Evolutionary conservation across 2,888 invertebrate species (phyloP).

Genomic region (Cephus runcator): DNA sequence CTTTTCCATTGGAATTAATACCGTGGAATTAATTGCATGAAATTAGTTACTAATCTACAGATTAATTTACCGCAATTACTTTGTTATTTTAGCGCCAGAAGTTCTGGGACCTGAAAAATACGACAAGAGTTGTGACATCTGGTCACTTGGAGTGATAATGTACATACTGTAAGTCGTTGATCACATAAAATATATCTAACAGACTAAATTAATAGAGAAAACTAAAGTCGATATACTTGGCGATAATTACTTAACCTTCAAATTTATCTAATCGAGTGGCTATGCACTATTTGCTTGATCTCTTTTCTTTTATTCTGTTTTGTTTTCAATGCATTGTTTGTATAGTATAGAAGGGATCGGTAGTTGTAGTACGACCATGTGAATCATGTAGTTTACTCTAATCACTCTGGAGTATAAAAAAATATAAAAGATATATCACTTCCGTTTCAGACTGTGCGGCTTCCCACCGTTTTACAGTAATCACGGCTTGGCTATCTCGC

Average conservation of each 20-base stretch:
- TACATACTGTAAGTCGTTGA: conserved; percentile 85
- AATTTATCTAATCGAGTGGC: conserved; percentile 1
- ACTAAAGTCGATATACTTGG: background rate
- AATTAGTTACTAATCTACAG: background rate
- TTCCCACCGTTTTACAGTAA: conserved; percentile 99
- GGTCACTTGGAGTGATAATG: conserved; percentile 99
- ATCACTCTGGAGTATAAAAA: background rate
- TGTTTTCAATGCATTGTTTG: background rate
- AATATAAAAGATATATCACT: background rate
- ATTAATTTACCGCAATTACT: background rate
- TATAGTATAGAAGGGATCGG: background rate
- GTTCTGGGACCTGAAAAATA: conserved; percentile 97
- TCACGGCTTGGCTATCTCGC: conserved; percentile 96
- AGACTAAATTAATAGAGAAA: background rate
- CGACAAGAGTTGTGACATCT: conserved; percentile 99
- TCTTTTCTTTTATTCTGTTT: background rate
- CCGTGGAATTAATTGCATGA: background rate
- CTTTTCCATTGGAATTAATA: background rate
- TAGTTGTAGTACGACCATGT: background rate
- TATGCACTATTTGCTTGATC: background rate
- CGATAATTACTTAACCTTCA: background rate
- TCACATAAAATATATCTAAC: background rate
- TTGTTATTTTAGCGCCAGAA: conserved; percentile 73
- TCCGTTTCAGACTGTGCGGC: conserved; percentile 80
- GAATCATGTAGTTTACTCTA: background rate